phyloP scores from a whole-genome alignment of 2,797 vertebrate genomes.

The Merluccius polli region DNA sequence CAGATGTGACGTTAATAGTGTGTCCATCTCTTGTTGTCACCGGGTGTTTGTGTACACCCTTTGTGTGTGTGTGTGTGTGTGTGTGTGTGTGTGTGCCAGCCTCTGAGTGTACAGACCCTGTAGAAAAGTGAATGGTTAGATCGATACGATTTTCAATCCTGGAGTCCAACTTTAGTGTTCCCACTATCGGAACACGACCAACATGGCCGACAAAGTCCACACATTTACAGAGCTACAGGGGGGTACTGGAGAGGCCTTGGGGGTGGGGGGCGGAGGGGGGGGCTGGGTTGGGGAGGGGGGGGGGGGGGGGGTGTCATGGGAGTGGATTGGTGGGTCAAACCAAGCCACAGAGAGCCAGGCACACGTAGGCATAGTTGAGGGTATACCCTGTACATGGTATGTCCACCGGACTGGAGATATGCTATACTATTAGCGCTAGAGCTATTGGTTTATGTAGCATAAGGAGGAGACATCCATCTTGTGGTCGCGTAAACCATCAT shows the following conservation, averaged over 20 bases:
- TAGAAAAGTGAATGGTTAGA: conserved; percentile 39
- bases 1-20: neutral
- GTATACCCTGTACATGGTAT: conserved; percentile 40
- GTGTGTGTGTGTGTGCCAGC: conserved; percentile 10
- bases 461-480: neutral
- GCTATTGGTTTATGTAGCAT: conserved; percentile 14
- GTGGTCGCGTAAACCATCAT: neutral
- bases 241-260: neutral
- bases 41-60: neutral
- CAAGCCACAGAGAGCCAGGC: conserved; percentile 30
- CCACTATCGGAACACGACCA: conserved; percentile 23
- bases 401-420: conserved; percentile 16
- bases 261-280: conserved; percentile 1
- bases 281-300: neutral
- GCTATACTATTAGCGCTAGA: conserved; percentile 3
- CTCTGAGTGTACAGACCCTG: conserved; percentile 21
- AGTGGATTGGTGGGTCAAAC: conserved; percentile 47
- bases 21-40: neutral
- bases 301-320: conserved; percentile 15
- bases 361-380: conserved; percentile 34
- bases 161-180: conserved; percentile 25
- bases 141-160: conserved; percentile 13
- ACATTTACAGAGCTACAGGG: conserved; percentile 42
- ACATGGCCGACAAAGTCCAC: conserved; percentile 39
- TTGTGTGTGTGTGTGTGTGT: neutral